Evolutionary conservation across 2,888 invertebrate species (phyloP), one percentile per base, ranked within the genome.

Genomic region (Erebia ligea): DNA sequence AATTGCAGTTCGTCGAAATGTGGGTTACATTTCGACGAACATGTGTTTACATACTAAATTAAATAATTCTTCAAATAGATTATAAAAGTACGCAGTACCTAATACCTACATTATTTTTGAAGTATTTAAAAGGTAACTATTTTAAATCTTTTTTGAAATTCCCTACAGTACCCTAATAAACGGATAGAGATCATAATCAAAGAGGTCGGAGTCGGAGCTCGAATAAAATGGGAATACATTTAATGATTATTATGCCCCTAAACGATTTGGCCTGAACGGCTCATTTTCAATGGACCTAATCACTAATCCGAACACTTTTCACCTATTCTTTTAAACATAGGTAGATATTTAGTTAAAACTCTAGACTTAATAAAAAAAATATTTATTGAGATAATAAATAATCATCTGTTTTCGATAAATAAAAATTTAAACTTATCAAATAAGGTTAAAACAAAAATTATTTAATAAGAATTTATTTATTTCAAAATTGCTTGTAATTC

Each of bases 161-260:
- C 4, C n/a, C 62, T 66, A 64, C 78, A 81, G 87, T 79, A 82
- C 87, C 85, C 90, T 85, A 88, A 87, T 86, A 87, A 85, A 87
- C 87, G 86, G 87, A 90, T 89, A 90, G 85, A 90, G 92, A 92
- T 92, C 89, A 83, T 91, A 91, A 92, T 92, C 92, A 87, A 80
- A 79, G 81, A 86, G 88, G 85, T 84, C 83, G 83, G 87, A 89
- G 85, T 88, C 86, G 81, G 86, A 86, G 85, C 84, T 87, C 87
- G 85, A 91, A 91, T 90, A 90, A 91, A 89, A 90, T 90, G 87
- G 87, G 86, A 88, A 91, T 87, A 88, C 83, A 86, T 89, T 90
- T 91, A 91, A 91, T 91, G 90, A 92, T 90, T 89, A 91, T 90
- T 88, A 92, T 91, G 85, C 83, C 89, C 89, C 82, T 90, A 88